These are phyloP conservation scores for Drosophila siamana DNA, from an alignment of 2,888 invertebrate genomes.

Conservation along the genomic window DNA sequence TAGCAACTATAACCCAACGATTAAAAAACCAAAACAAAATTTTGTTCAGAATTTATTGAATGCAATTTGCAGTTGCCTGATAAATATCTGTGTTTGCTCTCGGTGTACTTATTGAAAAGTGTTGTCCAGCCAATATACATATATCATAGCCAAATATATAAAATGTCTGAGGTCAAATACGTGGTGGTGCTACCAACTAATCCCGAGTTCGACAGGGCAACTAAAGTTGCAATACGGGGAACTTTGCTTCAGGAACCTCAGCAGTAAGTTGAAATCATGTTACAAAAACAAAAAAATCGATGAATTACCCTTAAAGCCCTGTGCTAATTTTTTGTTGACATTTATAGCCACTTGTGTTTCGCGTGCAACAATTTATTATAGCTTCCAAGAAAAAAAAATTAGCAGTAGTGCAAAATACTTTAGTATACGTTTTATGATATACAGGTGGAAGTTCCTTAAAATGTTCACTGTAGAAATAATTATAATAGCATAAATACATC, in stretches of 20 bases:
- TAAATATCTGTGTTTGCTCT: not conserved
- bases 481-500: not conserved
- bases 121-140: not conserved
- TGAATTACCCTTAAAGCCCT: constrained; percentile 10
- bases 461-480: not conserved
- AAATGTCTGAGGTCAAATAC: constrained; percentile 76
- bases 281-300: constrained; percentile 48
- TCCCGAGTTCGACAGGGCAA: constrained; percentile 61
- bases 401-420: too few relatives aligned
- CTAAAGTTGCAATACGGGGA: constrained; percentile 79
- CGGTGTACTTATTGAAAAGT: constrained; percentile 39
- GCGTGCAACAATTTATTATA: too few relatives aligned
- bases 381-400: too few relatives aligned
- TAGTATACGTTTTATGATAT: too few relatives aligned
- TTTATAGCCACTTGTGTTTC: not conserved
- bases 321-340: not conserved
- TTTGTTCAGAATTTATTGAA: constrained; percentile 44
- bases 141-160: not conserved
- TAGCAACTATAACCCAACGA: not conserved
- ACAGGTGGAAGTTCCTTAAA: constrained; percentile 17
- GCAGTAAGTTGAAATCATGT: constrained; percentile 76
- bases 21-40: constrained; percentile 8
- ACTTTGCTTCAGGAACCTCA: constrained; percentile 71
- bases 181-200: constrained; percentile 73
- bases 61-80: constrained; percentile 35